Evolutionary conservation across 2,113 vertebrate genomes (phyloP).

Genomic region (Sakesphorus luctuosus): DNA sequence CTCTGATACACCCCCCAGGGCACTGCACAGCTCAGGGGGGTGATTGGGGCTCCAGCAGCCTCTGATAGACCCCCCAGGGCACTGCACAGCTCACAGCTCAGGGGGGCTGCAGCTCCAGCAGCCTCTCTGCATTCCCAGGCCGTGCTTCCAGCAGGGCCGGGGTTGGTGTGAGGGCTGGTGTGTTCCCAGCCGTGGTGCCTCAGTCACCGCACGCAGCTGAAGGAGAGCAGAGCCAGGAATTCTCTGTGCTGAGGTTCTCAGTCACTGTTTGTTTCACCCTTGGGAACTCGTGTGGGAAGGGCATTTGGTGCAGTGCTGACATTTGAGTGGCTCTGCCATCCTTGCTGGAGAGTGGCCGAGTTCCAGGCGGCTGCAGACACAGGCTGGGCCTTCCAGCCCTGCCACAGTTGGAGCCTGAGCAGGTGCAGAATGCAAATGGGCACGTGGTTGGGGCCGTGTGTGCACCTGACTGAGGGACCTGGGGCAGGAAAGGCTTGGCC

Average conservation of each 20-base stretch:
- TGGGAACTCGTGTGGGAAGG: constrained; percentile 63
- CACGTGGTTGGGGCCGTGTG: neutral
- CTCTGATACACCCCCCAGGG: too few relatives aligned
- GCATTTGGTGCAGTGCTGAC: constrained; percentile 47
- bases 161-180: neutral
- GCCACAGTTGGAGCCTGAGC: neutral
- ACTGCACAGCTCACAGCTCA: too few relatives aligned
- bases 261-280: constrained; percentile 33
- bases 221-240: neutral
- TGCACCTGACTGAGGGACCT: neutral
- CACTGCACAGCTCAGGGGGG: fast-evolving
- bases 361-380: constrained; percentile 42
- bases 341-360: constrained; percentile 49
- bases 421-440: constrained; percentile 20
- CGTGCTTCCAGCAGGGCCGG: neutral
- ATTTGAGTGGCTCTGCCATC: constrained; percentile 36
- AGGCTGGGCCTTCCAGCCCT: constrained; percentile 39
- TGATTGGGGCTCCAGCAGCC: neutral
- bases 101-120: neutral
- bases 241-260: constrained; percentile 20
- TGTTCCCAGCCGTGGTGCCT: neutral
- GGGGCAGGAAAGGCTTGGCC: neutral
- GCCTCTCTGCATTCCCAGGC: neutral
- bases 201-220: neutral
- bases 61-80: neutral